phyloP scores from a whole-genome alignment of 2,888 invertebrate species.

The Panopea generosa region DNA sequence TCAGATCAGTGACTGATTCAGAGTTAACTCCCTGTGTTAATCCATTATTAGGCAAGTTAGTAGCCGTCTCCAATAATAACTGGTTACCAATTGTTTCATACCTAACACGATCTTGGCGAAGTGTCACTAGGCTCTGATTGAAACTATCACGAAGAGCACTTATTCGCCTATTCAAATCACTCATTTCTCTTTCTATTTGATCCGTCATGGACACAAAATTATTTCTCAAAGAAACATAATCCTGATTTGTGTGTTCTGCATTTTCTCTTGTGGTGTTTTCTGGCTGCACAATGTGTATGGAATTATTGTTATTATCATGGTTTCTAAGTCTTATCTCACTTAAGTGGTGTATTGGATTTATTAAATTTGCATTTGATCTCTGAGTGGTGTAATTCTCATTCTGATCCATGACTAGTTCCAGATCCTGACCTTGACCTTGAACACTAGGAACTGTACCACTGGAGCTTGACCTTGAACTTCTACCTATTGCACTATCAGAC shows the following conservation, averaged over 20 bases:
- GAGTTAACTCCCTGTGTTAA: too few relatives aligned
- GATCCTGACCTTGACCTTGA: conserved; percentile 30
- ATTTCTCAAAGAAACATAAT: conserved; percentile 43
- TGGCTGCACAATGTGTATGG: conserved; percentile 40
- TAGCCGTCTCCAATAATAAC: conserved; percentile 20
- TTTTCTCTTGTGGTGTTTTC: conserved; percentile 7
- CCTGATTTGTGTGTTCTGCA: conserved; percentile 18
- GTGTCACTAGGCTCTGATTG: conserved; percentile 66
- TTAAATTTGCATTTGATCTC: conserved; percentile 15
- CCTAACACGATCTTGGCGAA: conserved; percentile 65
- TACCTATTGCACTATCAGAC: conserved; percentile 19
- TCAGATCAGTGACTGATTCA: too few relatives aligned
- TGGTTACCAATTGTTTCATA: conserved; percentile 47
- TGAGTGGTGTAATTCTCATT: conserved; percentile 54
- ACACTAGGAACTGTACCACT: conserved; percentile 2
- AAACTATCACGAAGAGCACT: conserved; percentile 72
- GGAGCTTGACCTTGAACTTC: conserved; percentile 9
- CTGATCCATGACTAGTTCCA: conserved; percentile 53
- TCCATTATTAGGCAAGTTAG: conserved; percentile 13
- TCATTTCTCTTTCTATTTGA: conserved; percentile 73
- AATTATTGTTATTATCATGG: conserved; percentile 56
- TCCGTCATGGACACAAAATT: conserved; percentile 69
- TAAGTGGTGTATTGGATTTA: conserved; percentile 6
- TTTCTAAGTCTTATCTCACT: conserved; percentile 23
- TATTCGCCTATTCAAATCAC: conserved; percentile 73